These are phyloP conservation scores for Amorpha juglandis DNA, from an alignment of 2,888 invertebrate genomes.

Conservation along the genomic window DNA sequence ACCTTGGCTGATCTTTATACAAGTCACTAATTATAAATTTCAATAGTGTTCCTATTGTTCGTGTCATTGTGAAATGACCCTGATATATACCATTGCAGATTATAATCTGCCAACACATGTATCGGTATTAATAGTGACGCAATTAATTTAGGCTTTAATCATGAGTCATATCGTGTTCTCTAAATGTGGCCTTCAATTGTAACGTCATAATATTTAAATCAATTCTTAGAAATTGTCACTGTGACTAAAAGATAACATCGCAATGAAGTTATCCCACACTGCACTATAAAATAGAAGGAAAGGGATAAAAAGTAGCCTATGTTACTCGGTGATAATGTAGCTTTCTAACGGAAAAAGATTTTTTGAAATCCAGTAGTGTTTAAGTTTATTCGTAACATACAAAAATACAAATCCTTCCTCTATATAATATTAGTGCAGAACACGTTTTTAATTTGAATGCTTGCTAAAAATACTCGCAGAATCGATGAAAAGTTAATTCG, in stretches of 20 bases:
- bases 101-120: conserved; percentile 9
- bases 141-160: background rate
- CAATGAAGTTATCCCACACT: background rate
- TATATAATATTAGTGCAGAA: no score
- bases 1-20: background rate
- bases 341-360: no score
- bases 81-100: conserved; percentile 1
- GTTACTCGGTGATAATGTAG: no score
- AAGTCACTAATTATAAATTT: conserved; percentile 11
- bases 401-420: no score
- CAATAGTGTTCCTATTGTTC: background rate
- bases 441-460: background rate
- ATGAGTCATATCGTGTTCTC: background rate
- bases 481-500: conserved; percentile 10
- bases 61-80: conserved; percentile 8
- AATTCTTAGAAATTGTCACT: no score
- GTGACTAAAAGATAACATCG: no score
- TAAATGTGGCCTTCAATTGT: background rate
- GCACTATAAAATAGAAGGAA: background rate
- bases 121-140: conserved; percentile 3
- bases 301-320: no score
- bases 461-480: background rate
- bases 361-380: no score
- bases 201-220: no score
- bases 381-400: no score